Percentiles rank a stretch among this genome's conserved stretches.
These are phyloP conservation scores for Sorex maritimensis DNA, from an alignment of 2,797 vertebrate genomes.

Conservation along the genomic window DNA sequence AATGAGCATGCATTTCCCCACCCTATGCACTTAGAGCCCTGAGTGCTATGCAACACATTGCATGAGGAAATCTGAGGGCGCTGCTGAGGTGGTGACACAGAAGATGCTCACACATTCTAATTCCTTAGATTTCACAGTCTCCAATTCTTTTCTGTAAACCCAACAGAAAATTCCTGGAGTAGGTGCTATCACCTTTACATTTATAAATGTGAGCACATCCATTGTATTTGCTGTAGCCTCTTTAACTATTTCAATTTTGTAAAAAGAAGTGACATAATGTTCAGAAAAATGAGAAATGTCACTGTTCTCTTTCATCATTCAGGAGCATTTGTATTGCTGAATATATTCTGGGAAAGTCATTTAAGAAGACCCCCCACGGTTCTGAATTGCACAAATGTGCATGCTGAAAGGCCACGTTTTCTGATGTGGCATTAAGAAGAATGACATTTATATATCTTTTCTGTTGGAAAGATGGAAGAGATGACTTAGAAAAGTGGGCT, in stretches of 20 bases:
- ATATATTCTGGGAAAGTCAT: slow-evolving; percentile 74
- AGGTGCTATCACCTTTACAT: slow-evolving; percentile 11
- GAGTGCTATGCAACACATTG: slow-evolving; percentile 4
- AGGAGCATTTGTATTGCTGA: slow-evolving; percentile 65
- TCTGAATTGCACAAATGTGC: slow-evolving; percentile 76
- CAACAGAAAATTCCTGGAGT: slow-evolving; percentile 21
- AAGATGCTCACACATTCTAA: slow-evolving; percentile 42
- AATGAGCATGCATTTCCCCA: slow-evolving; percentile 39
- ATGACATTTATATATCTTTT: slow-evolving; percentile 78
- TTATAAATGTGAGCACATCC: slow-evolving; percentile 55
- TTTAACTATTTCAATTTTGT: slow-evolving; percentile 61
- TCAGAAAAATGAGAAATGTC: slow-evolving; percentile 75
- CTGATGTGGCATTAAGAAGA: slow-evolving; percentile 73
- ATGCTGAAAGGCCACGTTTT: slow-evolving; percentile 73
- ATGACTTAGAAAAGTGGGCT: slow-evolving; percentile 58
- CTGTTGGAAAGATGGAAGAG: slow-evolving; percentile 45
- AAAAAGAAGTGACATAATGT: slow-evolving; percentile 58
- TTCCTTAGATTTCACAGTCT: slow-evolving; percentile 16
- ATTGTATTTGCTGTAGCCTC: slow-evolving; percentile 65
- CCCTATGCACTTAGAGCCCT: slow-evolving; percentile 19
- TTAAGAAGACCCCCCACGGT: slow-evolving; percentile 73
- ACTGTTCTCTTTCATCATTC: slow-evolving; percentile 24
- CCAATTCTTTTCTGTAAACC: slow-evolving; percentile 56
- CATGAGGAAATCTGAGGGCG: not conserved
- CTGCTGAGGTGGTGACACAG: slow-evolving; percentile 32